These are phyloP conservation scores for Drosophila eugracilis DNA, from an alignment of 1,140 invertebrate species.

Conservation along the genomic window DNA sequence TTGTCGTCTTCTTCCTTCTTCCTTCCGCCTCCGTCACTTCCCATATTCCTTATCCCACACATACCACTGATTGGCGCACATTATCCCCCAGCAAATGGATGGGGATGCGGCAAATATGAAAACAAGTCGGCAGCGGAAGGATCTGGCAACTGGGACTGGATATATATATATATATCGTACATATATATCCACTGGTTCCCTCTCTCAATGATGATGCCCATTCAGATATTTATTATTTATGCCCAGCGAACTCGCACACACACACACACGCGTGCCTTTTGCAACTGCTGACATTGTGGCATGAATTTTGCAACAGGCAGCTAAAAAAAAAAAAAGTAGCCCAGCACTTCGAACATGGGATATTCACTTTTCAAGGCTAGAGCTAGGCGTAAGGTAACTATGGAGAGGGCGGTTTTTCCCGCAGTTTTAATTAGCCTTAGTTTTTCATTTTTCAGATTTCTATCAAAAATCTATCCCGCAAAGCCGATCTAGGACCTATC, in stretches of 20 bases:
- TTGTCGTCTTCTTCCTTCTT: conserved; percentile 27
- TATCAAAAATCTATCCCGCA: too few species aligned
- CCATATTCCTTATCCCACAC: neutral
- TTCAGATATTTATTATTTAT: conserved; percentile 49
- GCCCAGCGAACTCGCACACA: conserved; percentile 35
- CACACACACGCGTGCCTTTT: conserved; percentile 28
- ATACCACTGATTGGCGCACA: conserved; percentile 69
- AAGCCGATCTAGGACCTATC: neutral
- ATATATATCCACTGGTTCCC: conserved; percentile 32
- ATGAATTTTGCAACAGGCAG: conserved; percentile 68
- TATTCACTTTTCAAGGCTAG: too few species aligned
- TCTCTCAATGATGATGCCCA: conserved; percentile 59
- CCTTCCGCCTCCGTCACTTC: neutral
- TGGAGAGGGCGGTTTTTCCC: too few species aligned
- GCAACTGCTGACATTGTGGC: conserved; percentile 48
- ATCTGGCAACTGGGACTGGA: conserved; percentile 29
- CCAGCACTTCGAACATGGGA: conserved; percentile 11
- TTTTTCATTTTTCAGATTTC: too few species aligned
- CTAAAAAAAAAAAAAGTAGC: conserved; percentile 6
- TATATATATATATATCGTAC: too few species aligned
- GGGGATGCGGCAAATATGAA: conserved; percentile 28
- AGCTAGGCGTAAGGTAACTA: too few species aligned
- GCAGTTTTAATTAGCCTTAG: too few species aligned
- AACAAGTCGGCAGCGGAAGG: conserved; percentile 19
- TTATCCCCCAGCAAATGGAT: conserved; percentile 56